phyloP scores from a whole-genome alignment of 1,140 invertebrate genomes.

The Phymorhynchus buccinoides region DNA sequence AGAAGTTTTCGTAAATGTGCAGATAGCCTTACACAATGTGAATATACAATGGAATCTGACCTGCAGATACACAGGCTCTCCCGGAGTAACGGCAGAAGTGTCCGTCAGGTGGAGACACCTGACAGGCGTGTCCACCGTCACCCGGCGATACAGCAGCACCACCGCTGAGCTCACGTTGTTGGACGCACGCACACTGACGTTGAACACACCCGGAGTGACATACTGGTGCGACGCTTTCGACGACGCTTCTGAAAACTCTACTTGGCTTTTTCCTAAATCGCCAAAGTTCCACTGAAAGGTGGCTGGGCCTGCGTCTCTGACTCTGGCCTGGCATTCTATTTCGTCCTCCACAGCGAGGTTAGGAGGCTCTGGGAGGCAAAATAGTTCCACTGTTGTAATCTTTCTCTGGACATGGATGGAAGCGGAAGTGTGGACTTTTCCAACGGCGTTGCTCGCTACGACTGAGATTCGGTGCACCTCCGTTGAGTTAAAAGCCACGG shows the following conservation, averaged over 20 bases:
- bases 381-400: neutral
- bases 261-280: constrained; percentile 1
- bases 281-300: constrained; percentile 27
- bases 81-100: neutral
- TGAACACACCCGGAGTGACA: neutral
- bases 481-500: neutral
- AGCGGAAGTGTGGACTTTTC: neutral
- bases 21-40: too few relatives aligned
- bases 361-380: neutral
- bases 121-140: constrained; percentile 9
- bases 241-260: neutral
- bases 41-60: too few relatives aligned
- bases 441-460: neutral
- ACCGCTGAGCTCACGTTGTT: constrained; percentile 14
- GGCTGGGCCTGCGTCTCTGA: neutral
- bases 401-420: constrained; percentile 3
- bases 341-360: neutral
- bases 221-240: constrained; percentile 15
- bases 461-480: neutral
- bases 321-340: neutral
- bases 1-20: too few relatives aligned
- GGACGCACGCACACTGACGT: constrained; percentile 18
- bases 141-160: neutral
- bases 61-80: too few relatives aligned
- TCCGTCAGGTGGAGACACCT: constrained; percentile 3